Evolutionary conservation across 1,140 invertebrate species (phyloP), one percentile per base, ranked within the genome.

Genomic region (Notospermus geniculatus): DNA sequence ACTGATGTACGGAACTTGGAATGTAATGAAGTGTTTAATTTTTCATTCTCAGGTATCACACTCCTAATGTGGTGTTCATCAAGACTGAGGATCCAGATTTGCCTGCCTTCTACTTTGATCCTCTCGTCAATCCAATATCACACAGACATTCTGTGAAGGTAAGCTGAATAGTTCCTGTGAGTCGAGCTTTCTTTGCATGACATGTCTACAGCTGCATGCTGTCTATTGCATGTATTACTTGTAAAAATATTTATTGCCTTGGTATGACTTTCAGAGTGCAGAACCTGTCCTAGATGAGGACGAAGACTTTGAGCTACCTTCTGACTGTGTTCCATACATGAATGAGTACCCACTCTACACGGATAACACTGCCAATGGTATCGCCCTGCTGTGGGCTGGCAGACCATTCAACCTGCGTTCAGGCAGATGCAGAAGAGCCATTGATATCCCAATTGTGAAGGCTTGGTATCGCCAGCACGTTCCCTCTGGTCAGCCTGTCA

Each of bases 51-150:
- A 96, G 93, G 93, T 99, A 99, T 83, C 97, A 99, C 80, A 91
- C 93, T 5, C 96, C 97, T 43, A 98, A 97, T 83, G 95, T 99
- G 19, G 95, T 99, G 0, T 99, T 95, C 76, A 99, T 99, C 70
- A 99, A 99, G 86, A 99, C 97, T 1, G 97, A 99, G 85, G 97
- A 99, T 88, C 96, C 97, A n/a, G 97, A 99, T 84, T 85, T 99
- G 57, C 97, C 97, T 23, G 97, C 97, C 0, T 99, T 99, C 81
- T 99, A 99, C 80, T 99, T 98, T 84, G 97, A 99, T 86, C 97
- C 97, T 0, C 83, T 99, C 4, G 99, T 99, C 64, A 99, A 99
- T 84, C 96, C 97, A 2, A 99, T 99, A 70, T 95, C 96, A 11
- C 94, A 98, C 81, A 85, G 95, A 70, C 91, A 95, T 83, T 88